phyloP scores from a whole-genome alignment of 2,797 vertebrate genomes.

The Myotis planiceps region DNA sequence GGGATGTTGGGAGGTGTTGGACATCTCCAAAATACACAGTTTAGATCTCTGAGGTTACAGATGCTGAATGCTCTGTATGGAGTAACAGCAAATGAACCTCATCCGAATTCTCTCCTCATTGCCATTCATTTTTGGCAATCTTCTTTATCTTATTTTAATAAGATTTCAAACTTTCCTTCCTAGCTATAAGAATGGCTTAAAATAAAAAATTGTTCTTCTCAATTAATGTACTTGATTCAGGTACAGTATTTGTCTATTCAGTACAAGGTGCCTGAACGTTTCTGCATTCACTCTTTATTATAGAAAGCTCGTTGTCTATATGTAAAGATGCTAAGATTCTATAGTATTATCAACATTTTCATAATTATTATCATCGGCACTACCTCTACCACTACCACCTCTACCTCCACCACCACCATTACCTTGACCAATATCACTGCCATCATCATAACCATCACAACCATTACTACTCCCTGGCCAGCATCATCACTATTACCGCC shows the following conservation, averaged over 20 bases:
- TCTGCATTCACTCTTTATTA: not conserved
- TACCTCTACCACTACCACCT: not conserved
- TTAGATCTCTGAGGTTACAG: not conserved
- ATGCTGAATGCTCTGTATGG: not conserved
- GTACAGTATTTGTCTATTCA: not conserved
- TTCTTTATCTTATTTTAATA: not conserved
- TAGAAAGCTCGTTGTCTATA: not conserved
- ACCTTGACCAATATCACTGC: not conserved
- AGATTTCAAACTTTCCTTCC: not conserved
- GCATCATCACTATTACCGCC: not conserved
- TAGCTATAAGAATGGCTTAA: not conserved
- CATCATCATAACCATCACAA: too few relatives aligned
- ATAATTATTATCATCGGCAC: not conserved
- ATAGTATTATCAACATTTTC: not conserved
- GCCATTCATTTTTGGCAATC: not conserved
- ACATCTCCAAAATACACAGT: not conserved
- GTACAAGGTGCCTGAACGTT: not conserved
- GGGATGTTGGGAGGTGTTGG: not conserved
- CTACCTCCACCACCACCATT: too few relatives aligned
- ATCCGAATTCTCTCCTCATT: too few relatives aligned
- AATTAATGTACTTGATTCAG: not conserved
- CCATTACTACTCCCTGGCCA: fast-evolving
- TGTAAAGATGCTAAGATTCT: not conserved
- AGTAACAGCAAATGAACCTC: not conserved
- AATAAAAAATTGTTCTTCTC: not conserved